phyloP scores from a whole-genome alignment of 2,113 vertebrate genomes.

The Falcunculus frontatus region DNA sequence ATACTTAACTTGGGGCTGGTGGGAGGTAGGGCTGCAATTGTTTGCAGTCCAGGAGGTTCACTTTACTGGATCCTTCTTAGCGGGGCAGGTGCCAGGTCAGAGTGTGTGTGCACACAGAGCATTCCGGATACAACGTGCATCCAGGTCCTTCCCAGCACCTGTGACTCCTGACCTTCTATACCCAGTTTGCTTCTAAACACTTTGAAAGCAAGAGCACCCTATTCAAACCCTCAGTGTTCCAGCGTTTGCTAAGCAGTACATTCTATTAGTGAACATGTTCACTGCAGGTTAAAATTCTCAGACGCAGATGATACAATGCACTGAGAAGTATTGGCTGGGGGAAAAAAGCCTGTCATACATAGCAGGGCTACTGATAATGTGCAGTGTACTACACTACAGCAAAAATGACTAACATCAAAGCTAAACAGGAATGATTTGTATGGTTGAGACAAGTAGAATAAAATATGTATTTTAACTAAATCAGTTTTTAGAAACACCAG shows the following conservation, averaged over 20 bases:
- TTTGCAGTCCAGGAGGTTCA: neutral
- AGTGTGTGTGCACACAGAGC: neutral
- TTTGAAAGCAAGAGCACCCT: conserved; percentile 7
- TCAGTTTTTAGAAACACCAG: conserved; percentile 41
- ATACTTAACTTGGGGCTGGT: neutral
- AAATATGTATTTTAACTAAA: conserved; percentile 54
- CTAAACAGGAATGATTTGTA: conserved; percentile 12
- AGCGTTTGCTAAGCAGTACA: neutral
- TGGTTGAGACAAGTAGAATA: conserved; percentile 41
- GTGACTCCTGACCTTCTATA: conserved; percentile 16
- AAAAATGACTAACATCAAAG: conserved; percentile 34
- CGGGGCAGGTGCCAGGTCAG: neutral
- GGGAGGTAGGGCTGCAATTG: neutral
- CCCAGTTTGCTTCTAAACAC: neutral
- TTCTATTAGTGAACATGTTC: neutral
- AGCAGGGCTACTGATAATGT: conserved; percentile 14
- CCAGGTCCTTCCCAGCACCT: neutral
- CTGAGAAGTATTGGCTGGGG: conserved; percentile 1
- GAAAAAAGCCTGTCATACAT: neutral
- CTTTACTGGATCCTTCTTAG: neutral
- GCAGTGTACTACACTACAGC: neutral
- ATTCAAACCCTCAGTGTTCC: conserved; percentile 9
- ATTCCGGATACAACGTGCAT: neutral
- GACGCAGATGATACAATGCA: neutral
- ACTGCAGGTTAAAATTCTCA: conserved; percentile 21